Base-by-base conservation (phyloP, 1,140 invertebrate genomes). In the Bombus ignitus region DNA sequence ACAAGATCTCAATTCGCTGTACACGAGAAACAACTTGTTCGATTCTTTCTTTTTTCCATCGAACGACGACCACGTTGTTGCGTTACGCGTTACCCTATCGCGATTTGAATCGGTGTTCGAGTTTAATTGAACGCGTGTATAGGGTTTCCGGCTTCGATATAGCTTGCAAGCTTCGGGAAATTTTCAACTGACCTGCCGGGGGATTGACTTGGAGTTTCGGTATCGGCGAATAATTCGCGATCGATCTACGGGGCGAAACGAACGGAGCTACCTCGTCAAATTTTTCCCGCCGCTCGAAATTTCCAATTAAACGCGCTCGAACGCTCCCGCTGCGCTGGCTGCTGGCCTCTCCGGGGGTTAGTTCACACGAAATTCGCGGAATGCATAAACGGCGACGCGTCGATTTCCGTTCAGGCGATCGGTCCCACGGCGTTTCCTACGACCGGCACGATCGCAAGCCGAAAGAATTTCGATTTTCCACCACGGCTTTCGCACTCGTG, bases 251-350 rank as follows among this genome's bases (percentile, higher is more conserved):
- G 35, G 57, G 2, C 57, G 37, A 53, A 84, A 62, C 76, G 53
- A 71, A 71, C 47, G 39, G 70, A 18, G 3, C 42, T 57, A 32
- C 39, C 42, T 73, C 70, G 74, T 42, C 44, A 81, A 89, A 88
- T 89, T 85, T 85, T 89, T 81, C 32, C 59, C 76, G 37, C 37
- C 82, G 35, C 47, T 9, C 57, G 77, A 85, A 88, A 89, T 88
- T 89, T 88, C 87, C 88, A 81, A 86, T 89, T 84, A 83, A 83
- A 77, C 81, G 39, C 74, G 42, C 28, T 35, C 73, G 73, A 70
- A 72, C 35, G 72, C 13, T 53, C 47, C 47, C 47, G 47, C 47
- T 53, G 47, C 47, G 47, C 18, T 53, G 1, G 18, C 18, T 47
- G 28, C 13, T 37, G 35, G 53, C 1, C 28, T 65, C n/a, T 59